These are phyloP conservation scores for Zaprionus bogoriensis DNA, from an alignment of 2,888 invertebrate genomes.

Conservation along the genomic window DNA sequence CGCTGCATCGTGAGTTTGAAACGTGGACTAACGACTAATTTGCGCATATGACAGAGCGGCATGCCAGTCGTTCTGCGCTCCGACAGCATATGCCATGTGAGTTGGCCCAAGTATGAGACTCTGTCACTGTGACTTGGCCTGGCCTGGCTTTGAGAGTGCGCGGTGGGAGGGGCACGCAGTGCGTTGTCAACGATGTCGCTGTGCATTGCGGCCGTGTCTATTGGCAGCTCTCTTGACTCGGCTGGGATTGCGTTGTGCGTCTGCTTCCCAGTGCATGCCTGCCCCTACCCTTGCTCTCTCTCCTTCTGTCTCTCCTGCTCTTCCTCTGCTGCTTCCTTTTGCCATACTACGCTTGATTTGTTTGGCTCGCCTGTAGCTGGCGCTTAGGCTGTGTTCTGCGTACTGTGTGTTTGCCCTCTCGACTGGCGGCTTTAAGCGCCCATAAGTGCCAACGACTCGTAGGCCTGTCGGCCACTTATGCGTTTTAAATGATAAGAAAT, in stretches of 20 bases:
- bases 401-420: conserved; percentile 34
- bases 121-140: conserved; percentile 10
- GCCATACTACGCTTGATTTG: no score
- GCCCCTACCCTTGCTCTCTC: neutral
- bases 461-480: conserved; percentile 62
- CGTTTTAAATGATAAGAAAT: conserved; percentile 74
- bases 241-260: conserved; percentile 68
- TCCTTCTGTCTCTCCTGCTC: neutral
- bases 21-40: conserved; percentile 74
- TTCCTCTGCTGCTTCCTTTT: no score
- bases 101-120: conserved; percentile 18
- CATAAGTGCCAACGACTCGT: conserved; percentile 48
- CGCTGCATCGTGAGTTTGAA: conserved; percentile 53
- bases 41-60: conserved; percentile 74
- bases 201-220: conserved; percentile 34
- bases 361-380: no score
- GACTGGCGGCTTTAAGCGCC: conserved; percentile 45
- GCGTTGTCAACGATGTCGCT: conserved; percentile 48
- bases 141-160: no score
- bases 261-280: conserved; percentile 61
- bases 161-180: neutral
- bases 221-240: conserved; percentile 49
- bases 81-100: conserved; percentile 16
- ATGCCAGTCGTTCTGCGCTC: conserved; percentile 58
- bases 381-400: no score